phyloP scores from a whole-genome alignment of 2,888 invertebrate genomes.

The Scelioninae gen. 1 region DNA sequence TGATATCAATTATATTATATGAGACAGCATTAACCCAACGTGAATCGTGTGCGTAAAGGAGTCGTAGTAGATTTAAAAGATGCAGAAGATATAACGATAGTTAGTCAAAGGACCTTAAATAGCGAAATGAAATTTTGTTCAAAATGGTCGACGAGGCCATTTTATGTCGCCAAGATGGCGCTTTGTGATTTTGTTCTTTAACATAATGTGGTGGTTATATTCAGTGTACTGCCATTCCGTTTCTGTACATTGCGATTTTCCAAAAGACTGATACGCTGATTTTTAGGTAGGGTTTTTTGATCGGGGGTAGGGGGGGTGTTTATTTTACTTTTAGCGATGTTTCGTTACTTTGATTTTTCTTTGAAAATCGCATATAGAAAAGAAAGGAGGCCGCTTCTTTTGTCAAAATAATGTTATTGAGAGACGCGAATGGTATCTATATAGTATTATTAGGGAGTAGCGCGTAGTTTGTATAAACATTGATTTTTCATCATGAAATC shows the following conservation, averaged over 20 bases:
- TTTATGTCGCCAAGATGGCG: constrained; percentile 27
- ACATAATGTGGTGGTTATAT: constrained; percentile 36
- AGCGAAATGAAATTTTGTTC: constrained; percentile 22
- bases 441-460: constrained; percentile 84
- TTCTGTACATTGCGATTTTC: constrained; percentile 72
- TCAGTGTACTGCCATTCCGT: constrained; percentile 53
- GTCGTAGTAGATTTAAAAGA: constrained; percentile 62
- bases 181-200: constrained; percentile 49
- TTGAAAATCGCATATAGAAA: constrained; percentile 76
- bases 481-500: constrained; percentile 75
- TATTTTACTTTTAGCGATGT: background rate
- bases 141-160: too few relatives aligned
- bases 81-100: constrained; percentile 55
- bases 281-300: constrained; percentile 26
- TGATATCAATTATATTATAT: constrained; percentile 66
- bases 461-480: constrained; percentile 82
- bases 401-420: constrained; percentile 33
- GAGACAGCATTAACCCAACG: constrained; percentile 64
- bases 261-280: constrained; percentile 72
- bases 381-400: constrained; percentile 28
- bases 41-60: constrained; percentile 67
- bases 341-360: constrained; percentile 11
- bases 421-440: constrained; percentile 78
- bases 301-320: constrained; percentile 41
- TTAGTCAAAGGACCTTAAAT: constrained; percentile 60